Evolutionary conservation across 92 coral and sea anemone species (phyloP).

Genomic region (Palythoa caribaeorum): DNA sequence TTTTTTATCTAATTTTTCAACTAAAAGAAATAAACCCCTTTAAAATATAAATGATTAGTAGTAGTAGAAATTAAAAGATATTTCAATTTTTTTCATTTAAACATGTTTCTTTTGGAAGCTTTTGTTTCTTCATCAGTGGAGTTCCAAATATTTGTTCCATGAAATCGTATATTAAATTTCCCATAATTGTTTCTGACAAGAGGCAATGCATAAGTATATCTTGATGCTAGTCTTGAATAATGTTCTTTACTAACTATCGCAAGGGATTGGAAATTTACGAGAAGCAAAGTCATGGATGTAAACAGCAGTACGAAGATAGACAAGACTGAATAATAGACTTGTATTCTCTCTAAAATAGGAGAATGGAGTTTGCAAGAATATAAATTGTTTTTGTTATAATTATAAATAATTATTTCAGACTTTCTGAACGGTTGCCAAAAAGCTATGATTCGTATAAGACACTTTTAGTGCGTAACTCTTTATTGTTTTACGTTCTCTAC

Average conservation of each 20-base stretch:
- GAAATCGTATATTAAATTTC: neutral
- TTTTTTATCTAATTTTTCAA: too few species aligned
- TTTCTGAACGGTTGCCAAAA: neutral
- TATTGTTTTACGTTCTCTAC: neutral
- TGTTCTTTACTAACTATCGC: neutral
- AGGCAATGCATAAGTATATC: neutral
- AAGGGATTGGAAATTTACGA: neutral
- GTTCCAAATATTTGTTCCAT: neutral
- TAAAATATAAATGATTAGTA: too few species aligned
- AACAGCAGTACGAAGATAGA: neutral
- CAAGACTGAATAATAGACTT: neutral
- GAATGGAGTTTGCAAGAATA: neutral
- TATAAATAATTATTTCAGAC: neutral
- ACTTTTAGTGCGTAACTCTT: neutral
- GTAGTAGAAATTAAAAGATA: too few species aligned
- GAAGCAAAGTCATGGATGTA: neutral
- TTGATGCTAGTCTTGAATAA: constrained; percentile 11
- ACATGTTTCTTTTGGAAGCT: too few species aligned
- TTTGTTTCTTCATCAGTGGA: neutral
- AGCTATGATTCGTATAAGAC: neutral
- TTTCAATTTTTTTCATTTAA: too few species aligned
- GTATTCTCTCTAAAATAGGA: neutral
- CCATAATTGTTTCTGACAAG: neutral
- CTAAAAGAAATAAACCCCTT: too few species aligned
- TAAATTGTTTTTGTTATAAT: neutral